Evolutionary conservation across 2,888 invertebrate genomes (phyloP).

Genomic region (Cataglyphis altisquamis): DNA sequence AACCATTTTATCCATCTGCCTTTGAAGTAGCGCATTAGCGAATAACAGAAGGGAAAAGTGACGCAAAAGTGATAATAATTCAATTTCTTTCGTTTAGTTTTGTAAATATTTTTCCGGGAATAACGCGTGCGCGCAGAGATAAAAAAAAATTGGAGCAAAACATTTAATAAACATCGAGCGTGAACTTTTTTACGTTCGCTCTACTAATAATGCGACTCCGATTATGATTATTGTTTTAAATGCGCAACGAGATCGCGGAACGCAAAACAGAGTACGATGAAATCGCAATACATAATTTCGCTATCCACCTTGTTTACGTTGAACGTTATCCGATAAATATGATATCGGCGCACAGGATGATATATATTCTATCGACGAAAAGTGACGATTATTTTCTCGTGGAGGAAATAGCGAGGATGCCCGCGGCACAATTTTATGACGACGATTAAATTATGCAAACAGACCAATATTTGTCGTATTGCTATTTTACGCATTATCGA

Average conservation of each 20-base stretch:
- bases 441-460: slow-evolving; percentile 68
- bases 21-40: background rate
- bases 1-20: slow-evolving; percentile 21
- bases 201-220: background rate
- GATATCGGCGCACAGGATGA: background rate
- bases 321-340: slow-evolving; percentile 23
- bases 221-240: slow-evolving; percentile 34
- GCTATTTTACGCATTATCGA: slow-evolving; percentile 58
- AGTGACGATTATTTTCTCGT: slow-evolving; percentile 34
- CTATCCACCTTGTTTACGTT: slow-evolving; percentile 31
- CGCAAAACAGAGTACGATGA: slow-evolving; percentile 12
- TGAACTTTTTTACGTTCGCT: slow-evolving; percentile 9
- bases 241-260: slow-evolving; percentile 34
- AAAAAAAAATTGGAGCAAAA: slow-evolving; percentile 22
- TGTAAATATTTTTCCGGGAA: slow-evolving; percentile 20
- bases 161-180: background rate
- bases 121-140: background rate
- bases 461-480: slow-evolving; percentile 54
- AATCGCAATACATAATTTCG: slow-evolving; percentile 40
- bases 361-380: slow-evolving; percentile 11
- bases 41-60: background rate
- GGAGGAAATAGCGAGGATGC: slow-evolving; percentile 60
- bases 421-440: slow-evolving; percentile 60
- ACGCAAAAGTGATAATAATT: slow-evolving; percentile 27
- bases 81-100: slow-evolving; percentile 36